Base-by-base conservation (phyloP, 37 sponge, comb jelly and placozoan genomes). In the Spongilla lacustris region DNA sequence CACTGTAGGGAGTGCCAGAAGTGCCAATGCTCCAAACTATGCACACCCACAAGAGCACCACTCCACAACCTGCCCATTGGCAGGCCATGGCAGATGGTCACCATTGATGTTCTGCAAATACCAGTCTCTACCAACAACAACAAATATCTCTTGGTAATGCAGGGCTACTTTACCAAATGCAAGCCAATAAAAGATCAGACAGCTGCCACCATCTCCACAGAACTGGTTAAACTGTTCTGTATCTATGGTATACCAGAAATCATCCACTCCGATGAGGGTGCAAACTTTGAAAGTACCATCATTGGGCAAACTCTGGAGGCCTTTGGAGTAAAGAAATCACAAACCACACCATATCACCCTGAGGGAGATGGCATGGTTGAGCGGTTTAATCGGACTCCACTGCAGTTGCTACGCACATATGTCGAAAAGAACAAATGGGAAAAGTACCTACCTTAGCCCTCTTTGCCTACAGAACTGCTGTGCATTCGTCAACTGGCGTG, bases 341-440 rank as follows among this genome's bases (percentile, higher is more conserved):
- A 78, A 2, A 85, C 91, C 4, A 80, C 86, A 36, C 68, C n/a
- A n/a, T n/a, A n/a, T n/a, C n/a, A n/a, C n/a, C n/a, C n/a, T n/a
- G n/a, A n/a, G n/a, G n/a, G n/a, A n/a, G n/a, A n/a, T 85, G 86
- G 92, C 29, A 88, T 92, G 89, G 93, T 92, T n/a, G 93, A 92
- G 76, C 49, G 80, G 35, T 85, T 88, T 5, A 88, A 92, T 32
- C 68, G 87, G 19, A 69, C 83, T 28, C 79, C 89, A 3, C 69
- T 89, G 17, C 87, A 93, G 34, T 74, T 86, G 70, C 74, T 93
- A 22, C 58, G 87, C 24, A 27, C 84, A 24, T 93, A 89, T 78
- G 76, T 89, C 14, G 72, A 83, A 31, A 36, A 85, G 36, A 29
- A 74, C 28, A 25, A 93, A 5, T 93, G 93, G 93, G 93, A 89